Evolutionary conservation across 2,888 invertebrate genomes (phyloP), one percentile per base, ranked within the genome.

Genomic region (Smittia sp.): DNA sequence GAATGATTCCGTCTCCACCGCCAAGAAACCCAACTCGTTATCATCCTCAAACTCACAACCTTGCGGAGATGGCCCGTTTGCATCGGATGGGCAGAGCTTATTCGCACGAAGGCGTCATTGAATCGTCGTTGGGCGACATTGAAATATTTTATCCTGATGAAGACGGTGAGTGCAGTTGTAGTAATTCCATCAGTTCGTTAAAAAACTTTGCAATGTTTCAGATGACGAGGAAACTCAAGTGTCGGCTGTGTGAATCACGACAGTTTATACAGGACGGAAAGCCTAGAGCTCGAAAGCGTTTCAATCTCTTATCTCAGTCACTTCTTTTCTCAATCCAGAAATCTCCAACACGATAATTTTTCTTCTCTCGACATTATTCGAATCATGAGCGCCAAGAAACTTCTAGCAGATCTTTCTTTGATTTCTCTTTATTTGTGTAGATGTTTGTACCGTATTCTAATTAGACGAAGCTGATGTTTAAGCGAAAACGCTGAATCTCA

Each of bases 21-120:
- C 83, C 77, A 84, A 84, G 76, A 84, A 84, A 76, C 82, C 20
- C 15, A n/a, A 84, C 75, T 86, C 39, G 63, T 46, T 73, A 73
- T 32, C 90, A 91, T 79, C 92, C 91, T 74, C 92, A 92, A 52
- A 90, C 92, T 72, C 94, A 94, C 85, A 90, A 90, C 79, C 88
- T 93, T 76, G 93, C 93, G 69, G 93, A 93, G 80, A 91, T 93
- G 87, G 92, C 93, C 77, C 88, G 93, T 75, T 86, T 91, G 77
- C 91, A 92, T 83, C 87, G 91, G 77, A 85, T 93, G 76, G 91
- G 91, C 77, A 87, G 93, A 77, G 92, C 93, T 68, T 92, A 93
- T 84, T 92, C 92, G 76, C 92, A 93, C 83, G 93, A 93, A 83
- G 93, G 93, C 77, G 92, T 93, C 76, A 90, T 91, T 75, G 87